Evolutionary conservation across 2,113 vertebrate species (phyloP).

Genomic region (Hydropotes inermis): DNA sequence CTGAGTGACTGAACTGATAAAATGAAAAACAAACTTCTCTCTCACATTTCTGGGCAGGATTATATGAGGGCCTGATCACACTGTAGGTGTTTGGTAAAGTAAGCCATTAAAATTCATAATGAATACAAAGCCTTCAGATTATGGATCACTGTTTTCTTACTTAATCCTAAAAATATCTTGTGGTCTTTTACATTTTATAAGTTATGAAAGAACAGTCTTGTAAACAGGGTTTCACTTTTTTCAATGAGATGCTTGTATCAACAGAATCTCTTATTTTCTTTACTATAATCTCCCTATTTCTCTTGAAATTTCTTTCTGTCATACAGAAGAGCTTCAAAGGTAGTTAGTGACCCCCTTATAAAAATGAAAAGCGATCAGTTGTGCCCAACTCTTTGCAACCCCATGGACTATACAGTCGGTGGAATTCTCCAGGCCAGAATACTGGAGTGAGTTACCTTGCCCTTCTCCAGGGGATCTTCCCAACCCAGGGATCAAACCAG

Average conservation of each 20-base stretch:
- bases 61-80: background rate
- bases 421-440: background rate
- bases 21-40: background rate
- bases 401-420: background rate
- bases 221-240: slow-evolving; percentile 19
- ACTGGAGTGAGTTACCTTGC: background rate
- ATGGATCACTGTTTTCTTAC: background rate
- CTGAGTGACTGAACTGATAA: background rate
- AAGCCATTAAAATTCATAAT: background rate
- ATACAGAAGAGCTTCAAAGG: background rate
- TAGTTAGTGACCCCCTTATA: background rate
- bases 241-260: background rate
- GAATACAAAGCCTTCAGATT: background rate
- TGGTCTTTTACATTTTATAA: background rate
- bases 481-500: background rate
- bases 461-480: background rate
- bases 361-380: background rate
- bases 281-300: background rate
- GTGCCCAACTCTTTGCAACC: background rate
- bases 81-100: background rate
- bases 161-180: background rate
- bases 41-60: background rate
- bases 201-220: background rate
- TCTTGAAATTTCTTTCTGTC: background rate
- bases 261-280: slow-evolving; percentile 15